phyloP scores from a whole-genome alignment of 2,113 vertebrate species.

The Tetrax tetrax region DNA sequence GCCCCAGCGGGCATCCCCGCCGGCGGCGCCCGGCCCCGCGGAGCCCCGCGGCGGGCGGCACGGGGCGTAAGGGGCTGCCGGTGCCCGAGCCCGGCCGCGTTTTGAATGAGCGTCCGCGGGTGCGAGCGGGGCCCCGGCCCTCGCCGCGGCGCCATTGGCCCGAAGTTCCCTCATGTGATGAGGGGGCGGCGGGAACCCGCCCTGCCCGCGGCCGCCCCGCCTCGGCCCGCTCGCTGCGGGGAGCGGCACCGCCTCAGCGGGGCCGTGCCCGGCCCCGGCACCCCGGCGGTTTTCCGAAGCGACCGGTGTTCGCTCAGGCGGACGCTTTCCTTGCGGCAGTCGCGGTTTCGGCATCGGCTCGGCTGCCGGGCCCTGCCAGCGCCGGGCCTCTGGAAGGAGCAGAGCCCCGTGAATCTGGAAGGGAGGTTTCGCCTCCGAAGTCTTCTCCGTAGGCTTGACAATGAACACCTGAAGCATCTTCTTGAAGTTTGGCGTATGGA shows the following conservation, averaged over 20 bases:
- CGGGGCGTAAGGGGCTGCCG: neutral
- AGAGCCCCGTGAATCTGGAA: neutral
- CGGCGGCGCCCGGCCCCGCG: neutral
- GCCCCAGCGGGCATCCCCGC: neutral
- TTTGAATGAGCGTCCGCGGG: conserved; percentile 27
- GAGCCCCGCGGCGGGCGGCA: neutral
- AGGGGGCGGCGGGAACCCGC: neutral
- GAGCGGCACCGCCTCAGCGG: fast-evolving
- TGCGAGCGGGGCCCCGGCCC: neutral
- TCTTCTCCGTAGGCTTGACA: neutral
- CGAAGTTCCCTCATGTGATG: conserved; percentile 1
- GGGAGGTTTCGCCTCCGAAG: neutral
- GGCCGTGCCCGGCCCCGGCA: neutral
- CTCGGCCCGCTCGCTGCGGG: neutral
- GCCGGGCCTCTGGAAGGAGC: neutral
- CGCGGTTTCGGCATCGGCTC: fast-evolving
- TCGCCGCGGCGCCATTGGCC: conserved; percentile 42
- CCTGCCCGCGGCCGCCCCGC: neutral
- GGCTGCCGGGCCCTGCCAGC: neutral
- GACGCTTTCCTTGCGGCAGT: too few species aligned
- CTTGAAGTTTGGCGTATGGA: fast-evolving
- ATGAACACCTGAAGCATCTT: too few species aligned
- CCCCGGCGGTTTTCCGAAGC: too few species aligned
- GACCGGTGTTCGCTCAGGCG: neutral
- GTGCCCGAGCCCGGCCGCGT: neutral